phyloP scores from a whole-genome alignment of 1,140 invertebrate genomes.

The Drosophila fuyamai region DNA sequence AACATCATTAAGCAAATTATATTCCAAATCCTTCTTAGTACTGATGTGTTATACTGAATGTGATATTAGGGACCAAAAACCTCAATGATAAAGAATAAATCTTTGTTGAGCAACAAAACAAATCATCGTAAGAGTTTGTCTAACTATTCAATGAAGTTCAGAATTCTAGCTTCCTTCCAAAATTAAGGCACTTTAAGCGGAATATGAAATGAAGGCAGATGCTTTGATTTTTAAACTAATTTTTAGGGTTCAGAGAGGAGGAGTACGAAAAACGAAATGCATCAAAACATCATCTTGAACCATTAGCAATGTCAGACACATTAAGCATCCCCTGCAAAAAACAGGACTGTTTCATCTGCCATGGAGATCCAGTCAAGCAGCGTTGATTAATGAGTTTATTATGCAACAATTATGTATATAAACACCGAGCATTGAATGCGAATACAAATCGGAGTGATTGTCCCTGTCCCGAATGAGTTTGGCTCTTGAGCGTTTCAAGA shows the following conservation, averaged over 20 bases:
- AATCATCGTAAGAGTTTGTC: too few relatives aligned
- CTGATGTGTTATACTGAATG: too few relatives aligned
- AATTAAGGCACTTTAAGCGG: neutral
- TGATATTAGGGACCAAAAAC: too few relatives aligned
- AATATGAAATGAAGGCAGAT: conserved; percentile 63
- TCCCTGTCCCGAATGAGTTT: conserved; percentile 44
- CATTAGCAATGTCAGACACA: conserved; percentile 58
- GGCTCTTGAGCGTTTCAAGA: conserved; percentile 55
- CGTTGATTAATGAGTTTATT: conserved; percentile 76
- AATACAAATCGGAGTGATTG: conserved; percentile 35
- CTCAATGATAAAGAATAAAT: too few relatives aligned
- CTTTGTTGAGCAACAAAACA: too few relatives aligned
- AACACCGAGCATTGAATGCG: conserved; percentile 52
- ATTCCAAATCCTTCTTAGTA: too few relatives aligned
- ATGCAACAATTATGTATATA: conserved; percentile 80
- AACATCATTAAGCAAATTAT: too few relatives aligned
- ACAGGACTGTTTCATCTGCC: conserved; percentile 25
- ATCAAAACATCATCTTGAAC: conserved; percentile 66
- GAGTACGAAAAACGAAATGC: conserved; percentile 13
- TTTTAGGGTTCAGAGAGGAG: neutral
- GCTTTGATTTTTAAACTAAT: conserved; percentile 12
- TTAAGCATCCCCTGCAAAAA: conserved; percentile 12
- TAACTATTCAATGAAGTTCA: neutral
- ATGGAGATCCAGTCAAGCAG: conserved; percentile 10
- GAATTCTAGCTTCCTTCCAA: neutral